phyloP scores from a whole-genome alignment of 2,888 invertebrate species.

The Cremastinae sp. region DNA sequence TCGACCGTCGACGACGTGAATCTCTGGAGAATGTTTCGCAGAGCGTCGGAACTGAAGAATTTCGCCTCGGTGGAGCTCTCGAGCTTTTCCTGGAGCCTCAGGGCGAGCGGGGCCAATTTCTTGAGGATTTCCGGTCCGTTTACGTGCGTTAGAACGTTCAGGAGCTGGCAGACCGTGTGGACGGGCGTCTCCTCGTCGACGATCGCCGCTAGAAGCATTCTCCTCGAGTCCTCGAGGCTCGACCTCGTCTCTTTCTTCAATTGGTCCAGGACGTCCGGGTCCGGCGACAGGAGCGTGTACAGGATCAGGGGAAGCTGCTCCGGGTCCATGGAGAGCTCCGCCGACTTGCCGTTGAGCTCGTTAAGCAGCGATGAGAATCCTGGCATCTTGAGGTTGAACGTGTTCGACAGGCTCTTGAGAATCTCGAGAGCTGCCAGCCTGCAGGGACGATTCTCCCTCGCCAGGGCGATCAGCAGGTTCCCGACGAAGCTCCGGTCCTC shows the following conservation, averaged over 20 bases:
- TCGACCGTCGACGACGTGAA: constrained; percentile 82
- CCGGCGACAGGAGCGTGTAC: constrained; percentile 84
- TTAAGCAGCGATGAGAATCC: constrained; percentile 78
- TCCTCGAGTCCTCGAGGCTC: constrained; percentile 68
- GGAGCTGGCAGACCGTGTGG: constrained; percentile 81
- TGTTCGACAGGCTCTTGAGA: constrained; percentile 79
- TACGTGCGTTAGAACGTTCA: constrained; percentile 81
- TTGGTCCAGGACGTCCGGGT: constrained; percentile 79
- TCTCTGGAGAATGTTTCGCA: constrained; percentile 82
- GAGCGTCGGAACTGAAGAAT: constrained; percentile 81
- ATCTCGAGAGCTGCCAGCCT: constrained; percentile 83
- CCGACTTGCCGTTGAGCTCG: constrained; percentile 81
- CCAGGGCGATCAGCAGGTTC: constrained; percentile 83
- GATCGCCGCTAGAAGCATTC: constrained; percentile 75
- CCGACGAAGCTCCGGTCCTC: constrained; percentile 78
- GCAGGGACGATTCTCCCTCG: constrained; percentile 82
- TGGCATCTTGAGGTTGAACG: constrained; percentile 77
- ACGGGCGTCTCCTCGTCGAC: constrained; percentile 79
- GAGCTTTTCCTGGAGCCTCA: constrained; percentile 64
- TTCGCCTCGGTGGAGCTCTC: constrained; percentile 24
- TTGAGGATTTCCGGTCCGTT: constrained; percentile 81
- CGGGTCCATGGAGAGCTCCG: constrained; percentile 85
- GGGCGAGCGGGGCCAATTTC: constrained; percentile 75
- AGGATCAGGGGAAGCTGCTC: constrained; percentile 86
- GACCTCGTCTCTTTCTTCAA: constrained; percentile 64